Base-by-base conservation (phyloP, 2,888 invertebrate genomes). In the Blastobasis lacticolella region DNA sequence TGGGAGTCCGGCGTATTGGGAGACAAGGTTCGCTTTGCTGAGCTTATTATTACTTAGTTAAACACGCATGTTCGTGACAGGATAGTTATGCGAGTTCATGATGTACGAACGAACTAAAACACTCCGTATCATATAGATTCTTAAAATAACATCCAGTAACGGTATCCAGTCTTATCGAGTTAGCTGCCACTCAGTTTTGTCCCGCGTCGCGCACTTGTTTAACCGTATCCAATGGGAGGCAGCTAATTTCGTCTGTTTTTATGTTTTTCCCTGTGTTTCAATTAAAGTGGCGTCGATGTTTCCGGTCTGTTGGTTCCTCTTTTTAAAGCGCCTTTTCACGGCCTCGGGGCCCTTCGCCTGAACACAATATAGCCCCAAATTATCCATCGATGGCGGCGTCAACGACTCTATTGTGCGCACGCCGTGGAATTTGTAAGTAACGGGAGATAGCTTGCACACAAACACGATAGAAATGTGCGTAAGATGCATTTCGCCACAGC, bases 301-400 rank as follows among this genome's bases (percentile, higher is more conserved):
- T 74, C 66, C 74, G 78, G 71, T 76, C 66, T 63, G 61, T 57
- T 72, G 75, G 57, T 54, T 57, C 56, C 57, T 68, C 63, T 66
- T 69, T 66, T 68, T 73, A 55, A 54, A 60, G 57, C 61, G 59
- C 59, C 65, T 75, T 72, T 71, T 73, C 65, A 69, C 67, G 68
- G 68, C 67, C 65, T 54, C 59, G 47, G 60, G 64, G 70, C 75
- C 75, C 75, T 72, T 73, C 59, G 58, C 55, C 60, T 64, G 60
- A 62, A 71, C 68, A 80, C 77, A 76, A 80, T 80, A 76, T 78
- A 67, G 64, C 58, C 62, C 75, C 69, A 77, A 81, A 81, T 81
- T 78, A 73, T 72, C 75, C 68, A 68, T 75, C 75, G 72, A 74
- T 72, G 70, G 63, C 68, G 62, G 67, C 68, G 61, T 65, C 63